These are phyloP conservation scores for Temnopleurus reevesii DNA, from an alignment of 53 echinoderm and acorn worm genomes.

Conservation along the genomic window DNA sequence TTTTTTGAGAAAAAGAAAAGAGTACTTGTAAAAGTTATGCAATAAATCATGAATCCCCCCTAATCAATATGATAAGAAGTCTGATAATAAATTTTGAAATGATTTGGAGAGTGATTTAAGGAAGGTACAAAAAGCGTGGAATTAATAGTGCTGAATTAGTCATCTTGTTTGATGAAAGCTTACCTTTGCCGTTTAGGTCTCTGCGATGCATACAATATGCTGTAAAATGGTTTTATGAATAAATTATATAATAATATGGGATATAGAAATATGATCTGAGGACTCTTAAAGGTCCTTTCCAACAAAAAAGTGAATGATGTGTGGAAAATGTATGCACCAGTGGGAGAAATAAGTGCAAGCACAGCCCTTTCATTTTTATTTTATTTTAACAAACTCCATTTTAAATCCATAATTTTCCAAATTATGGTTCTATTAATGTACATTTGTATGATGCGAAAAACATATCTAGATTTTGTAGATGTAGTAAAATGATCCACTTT, in stretches of 20 bases:
- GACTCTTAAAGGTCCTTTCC: neutral
- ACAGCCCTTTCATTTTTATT: no score
- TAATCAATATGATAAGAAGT: neutral
- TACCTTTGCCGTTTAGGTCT: conserved; percentile 56
- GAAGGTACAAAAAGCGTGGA: neutral
- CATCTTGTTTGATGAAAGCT: neutral
- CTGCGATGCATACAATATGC: conserved; percentile 56
- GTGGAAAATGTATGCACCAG: no score
- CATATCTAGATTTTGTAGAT: no score
- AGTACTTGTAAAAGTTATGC: no score
- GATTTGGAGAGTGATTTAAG: neutral
- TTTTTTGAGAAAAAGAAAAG: no score
- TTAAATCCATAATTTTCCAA: no score
- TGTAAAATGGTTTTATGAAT: conserved; percentile 48
- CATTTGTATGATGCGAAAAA: no score
- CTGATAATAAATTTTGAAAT: neutral
- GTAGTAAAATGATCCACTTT: no score
- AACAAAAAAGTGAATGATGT: neutral
- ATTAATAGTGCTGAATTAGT: neutral
- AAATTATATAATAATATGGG: conserved; percentile 16
- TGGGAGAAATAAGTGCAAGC: no score
- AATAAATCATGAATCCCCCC: neutral
- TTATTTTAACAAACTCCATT: no score
- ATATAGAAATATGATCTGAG: neutral
- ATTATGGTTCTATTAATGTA: no score